Evolutionary conservation across 2,888 invertebrate genomes (phyloP), one percentile per base, ranked within the genome.

Genomic region (Zaprionus lineosus): DNA sequence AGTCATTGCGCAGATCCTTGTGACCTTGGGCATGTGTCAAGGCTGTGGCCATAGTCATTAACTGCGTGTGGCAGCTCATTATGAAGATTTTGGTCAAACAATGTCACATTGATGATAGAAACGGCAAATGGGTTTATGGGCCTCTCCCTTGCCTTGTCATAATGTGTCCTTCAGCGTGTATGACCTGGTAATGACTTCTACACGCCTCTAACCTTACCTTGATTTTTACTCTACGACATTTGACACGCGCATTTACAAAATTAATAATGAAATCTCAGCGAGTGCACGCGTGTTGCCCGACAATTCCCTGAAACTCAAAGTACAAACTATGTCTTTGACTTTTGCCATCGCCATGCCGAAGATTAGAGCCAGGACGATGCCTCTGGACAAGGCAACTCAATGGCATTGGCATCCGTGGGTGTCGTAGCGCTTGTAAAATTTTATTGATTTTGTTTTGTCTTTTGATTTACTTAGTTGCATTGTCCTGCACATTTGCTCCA

Each of bases 41-140:
- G 85, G 85, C 59, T 59, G 40, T 28, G 41, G 36, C 52, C 34
- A 39, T 19, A 34, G 47, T 66, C 79, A 88, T 88, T 86, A 88
- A 82, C 86, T 88, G 88, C 84, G 88, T 87, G 87, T 88, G 87
- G 88, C 88, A 88, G 72, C 85, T 74, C 76, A 86, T 86, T 84
- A 86, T 87, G 62, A 56, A 68, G 83, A 74, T 77, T 77, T 71
- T 68, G 60, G 82, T 40, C 48, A 52, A 64, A 78, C 78, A 78
- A 78, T 62, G 53, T 29, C 57, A 44, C 77, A 83, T 83, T 77
- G 81, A n/a, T n/a, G n/a, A 83, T 76, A 48, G 58, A 3, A 21
- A 21, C 37, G 16, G 58, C 43, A 73, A 73, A 73, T 84, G 53
- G 44, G 44, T 74, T 82, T 82, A 84, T 71, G 74, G 41, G n/a